Conservation (phyloP, 2,888 invertebrate genomes). For the Yponomeuta malinellus region DNA sequence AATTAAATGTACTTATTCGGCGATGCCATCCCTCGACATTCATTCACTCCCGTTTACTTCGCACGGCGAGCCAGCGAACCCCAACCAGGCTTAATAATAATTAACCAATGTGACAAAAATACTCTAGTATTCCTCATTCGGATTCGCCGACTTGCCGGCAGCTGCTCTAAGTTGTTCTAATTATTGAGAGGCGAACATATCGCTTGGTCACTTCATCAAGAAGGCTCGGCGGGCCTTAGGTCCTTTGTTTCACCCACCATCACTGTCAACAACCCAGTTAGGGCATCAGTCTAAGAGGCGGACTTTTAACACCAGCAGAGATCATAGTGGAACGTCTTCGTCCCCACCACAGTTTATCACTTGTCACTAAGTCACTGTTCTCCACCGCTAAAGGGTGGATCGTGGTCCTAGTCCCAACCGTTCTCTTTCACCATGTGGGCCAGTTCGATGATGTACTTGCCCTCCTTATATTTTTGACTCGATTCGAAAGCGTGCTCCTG, state of each 20-base stretch:
- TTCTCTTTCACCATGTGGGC: constrained; percentile 99
- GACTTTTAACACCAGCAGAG: constrained; percentile 8
- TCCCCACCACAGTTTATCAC: constrained; percentile 4
- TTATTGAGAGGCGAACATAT: constrained; percentile 31
- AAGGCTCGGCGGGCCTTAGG: constrained; percentile 33
- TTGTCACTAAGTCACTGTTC: constrained; percentile 10
- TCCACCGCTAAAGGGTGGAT: constrained; percentile 23
- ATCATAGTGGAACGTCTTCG: constrained; percentile 1
- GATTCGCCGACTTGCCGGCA: background rate
- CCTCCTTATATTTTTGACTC: constrained; percentile 99
- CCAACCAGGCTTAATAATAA: constrained; percentile 7
- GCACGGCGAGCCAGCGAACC: constrained; percentile 5
- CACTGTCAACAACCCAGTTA: background rate
- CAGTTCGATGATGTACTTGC: constrained; percentile 99
- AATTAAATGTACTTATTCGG: background rate
- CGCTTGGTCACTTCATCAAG: constrained; percentile 50
- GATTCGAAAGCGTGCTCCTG: constrained; percentile 99
- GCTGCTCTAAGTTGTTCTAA: background rate
- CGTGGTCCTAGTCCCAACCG: constrained; percentile 92
- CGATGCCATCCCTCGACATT: background rate
- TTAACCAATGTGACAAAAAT: constrained; percentile 14
- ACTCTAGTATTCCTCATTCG: constrained; percentile 9
- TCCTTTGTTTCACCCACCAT: background rate
- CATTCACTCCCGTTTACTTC: background rate
- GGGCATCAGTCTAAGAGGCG: constrained; percentile 8